Base-by-base conservation (phyloP, 2,113 vertebrate genomes). In the Heterochromis multidens region DNA sequence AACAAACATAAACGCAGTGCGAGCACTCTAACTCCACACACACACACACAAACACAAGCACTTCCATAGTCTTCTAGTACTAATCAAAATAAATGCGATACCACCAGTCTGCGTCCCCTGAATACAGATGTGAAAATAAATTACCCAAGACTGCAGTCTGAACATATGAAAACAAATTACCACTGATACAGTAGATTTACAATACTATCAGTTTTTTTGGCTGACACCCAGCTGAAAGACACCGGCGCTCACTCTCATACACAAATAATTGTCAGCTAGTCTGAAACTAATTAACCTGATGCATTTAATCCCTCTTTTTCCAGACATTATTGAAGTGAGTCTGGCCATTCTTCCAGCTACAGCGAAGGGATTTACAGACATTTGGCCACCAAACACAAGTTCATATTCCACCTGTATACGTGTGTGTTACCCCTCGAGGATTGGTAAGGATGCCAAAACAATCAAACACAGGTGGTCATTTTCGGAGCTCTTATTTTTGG, bases 381-480 rank as follows among this genome's bases (percentile, higher is more conserved):
- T 83, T 91, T 93, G 92, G 91, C 93, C 88, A 84, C 82, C 77
- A 35, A 77, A 84, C 77, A 57, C 61, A 27, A 81, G 90, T 84
- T 89, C 91, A 89, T 87, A 89, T 88, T 93, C 93, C 91, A 92
- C 93, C 94, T 92, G 82, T 93, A 62, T 80, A 89, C 70, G 56
- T 81, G 82, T 74, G 46, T 78, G 77, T 90, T 92, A 77, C 82
- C 92, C 90, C 90, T 88, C 3, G 61, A 90, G 87, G 90, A 80
- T 84, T 57, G 33, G 58, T 31, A 3, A 81, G 60, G 85, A 77
- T 25, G 91, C 95, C 92, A 95, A 94, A 90, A 85, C 91, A 91
- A 94, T 95, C 93, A 96, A 94, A 95, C 84, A 46, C 95, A 95
- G 94, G 93, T 95, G 95, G 94, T 92, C 92, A 90, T 89, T 94